A percentile compares a stretch with the other conserved stretches of the same genome.
phyloP scores from a whole-genome alignment of 2,888 invertebrate species.

The Rotaria macrura region DNA sequence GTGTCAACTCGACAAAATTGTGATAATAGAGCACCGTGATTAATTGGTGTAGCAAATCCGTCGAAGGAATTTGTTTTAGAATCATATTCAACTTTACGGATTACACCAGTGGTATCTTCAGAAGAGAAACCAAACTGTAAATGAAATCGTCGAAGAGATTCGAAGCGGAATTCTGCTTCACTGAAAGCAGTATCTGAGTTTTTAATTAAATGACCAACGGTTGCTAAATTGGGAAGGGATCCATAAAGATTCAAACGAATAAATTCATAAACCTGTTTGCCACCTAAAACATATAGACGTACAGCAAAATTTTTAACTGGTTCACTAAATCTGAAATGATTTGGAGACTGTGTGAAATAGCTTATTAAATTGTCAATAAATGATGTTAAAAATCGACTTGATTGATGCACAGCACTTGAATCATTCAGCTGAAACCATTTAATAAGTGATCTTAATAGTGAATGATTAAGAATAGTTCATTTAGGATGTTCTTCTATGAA shows the following conservation, averaged over 20 bases:
- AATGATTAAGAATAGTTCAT: no score
- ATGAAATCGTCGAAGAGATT: not conserved
- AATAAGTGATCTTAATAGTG: no score
- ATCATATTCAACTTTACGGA: not conserved
- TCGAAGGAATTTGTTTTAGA: not conserved
- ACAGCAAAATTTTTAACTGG: not conserved
- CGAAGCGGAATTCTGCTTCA: not conserved
- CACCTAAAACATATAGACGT: not conserved
- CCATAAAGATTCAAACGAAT: not conserved
- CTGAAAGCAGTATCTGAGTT: not conserved
- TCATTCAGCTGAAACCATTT: not conserved
- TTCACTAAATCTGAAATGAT: not conserved
- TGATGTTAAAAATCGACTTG: not conserved
- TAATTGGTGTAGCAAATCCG: not conserved
- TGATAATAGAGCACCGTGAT: not conserved
- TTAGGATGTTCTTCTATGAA: no score
- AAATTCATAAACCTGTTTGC: not conserved
- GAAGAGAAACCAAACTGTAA: not conserved
- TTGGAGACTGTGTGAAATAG: not conserved
- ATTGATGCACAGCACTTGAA: not conserved
- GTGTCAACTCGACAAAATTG: not conserved
- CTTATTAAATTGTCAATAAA: not conserved
- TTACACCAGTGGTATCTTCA: not conserved
- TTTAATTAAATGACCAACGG: not conserved
- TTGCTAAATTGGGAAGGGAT: not conserved